Evolutionary conservation across 37 sponge, comb jelly and placozoan genomes (phyloP).

Genomic region (Corticium candelabrum): DNA sequence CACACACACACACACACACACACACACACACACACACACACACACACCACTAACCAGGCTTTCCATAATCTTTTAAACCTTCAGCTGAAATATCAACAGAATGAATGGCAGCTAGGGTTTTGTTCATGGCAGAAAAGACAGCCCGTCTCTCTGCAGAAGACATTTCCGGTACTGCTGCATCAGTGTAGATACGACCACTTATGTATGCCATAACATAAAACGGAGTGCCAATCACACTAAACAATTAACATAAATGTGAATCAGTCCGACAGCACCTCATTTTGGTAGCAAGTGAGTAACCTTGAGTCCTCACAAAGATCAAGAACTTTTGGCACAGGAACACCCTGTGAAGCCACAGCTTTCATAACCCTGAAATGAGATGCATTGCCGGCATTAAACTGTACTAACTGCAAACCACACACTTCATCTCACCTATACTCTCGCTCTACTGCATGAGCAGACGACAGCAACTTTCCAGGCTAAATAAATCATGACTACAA

Average conservation of each 20-base stretch:
- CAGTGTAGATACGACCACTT: background rate
- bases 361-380: slow-evolving; percentile 14
- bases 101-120: background rate
- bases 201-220: background rate
- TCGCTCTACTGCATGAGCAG: slow-evolving; percentile 63
- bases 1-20: background rate
- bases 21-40: background rate
- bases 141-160: background rate
- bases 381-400: too few relatives aligned
- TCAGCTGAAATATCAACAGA: background rate
- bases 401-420: background rate
- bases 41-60: background rate
- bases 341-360: background rate
- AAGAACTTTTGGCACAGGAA: background rate
- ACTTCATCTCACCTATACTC: slow-evolving; percentile 38
- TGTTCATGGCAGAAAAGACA: slow-evolving; percentile 15
- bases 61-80: background rate
- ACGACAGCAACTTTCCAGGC: slow-evolving; percentile 49
- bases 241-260: background rate
- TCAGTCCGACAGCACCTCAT: background rate
- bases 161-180: background rate
- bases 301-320: slow-evolving; percentile 56
- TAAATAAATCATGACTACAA: slow-evolving; percentile 3
- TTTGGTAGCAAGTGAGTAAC: too few relatives aligned
- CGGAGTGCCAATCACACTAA: slow-evolving; percentile 1